Conservation (phyloP, 2,888 invertebrate species). For the Agrilus mali region DNA sequence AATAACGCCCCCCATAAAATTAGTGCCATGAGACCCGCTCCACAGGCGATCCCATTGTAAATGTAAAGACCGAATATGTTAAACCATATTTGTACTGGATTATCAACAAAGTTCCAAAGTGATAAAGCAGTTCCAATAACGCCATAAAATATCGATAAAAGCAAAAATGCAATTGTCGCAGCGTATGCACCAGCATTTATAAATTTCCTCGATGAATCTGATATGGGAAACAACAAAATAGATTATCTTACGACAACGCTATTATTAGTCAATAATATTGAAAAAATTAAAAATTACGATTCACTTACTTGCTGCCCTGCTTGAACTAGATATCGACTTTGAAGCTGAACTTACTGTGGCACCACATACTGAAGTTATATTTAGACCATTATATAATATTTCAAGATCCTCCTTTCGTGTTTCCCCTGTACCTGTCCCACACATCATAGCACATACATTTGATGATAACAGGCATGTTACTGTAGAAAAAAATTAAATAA, state of each 20-base stretch:
- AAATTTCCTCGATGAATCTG: slow-evolving; percentile 18
- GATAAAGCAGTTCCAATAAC: slow-evolving; percentile 37
- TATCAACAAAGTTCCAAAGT: slow-evolving; percentile 44
- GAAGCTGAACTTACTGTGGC: slow-evolving; percentile 6
- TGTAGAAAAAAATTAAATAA: slow-evolving; percentile 17
- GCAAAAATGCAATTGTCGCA: slow-evolving; percentile 40
- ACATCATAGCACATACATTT: slow-evolving; percentile 33
- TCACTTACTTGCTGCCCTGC: not conserved
- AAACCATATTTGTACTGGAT: slow-evolving; percentile 44
- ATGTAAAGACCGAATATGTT: slow-evolving; percentile 46
- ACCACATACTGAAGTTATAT: slow-evolving; percentile 5
- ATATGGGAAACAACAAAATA: slow-evolving; percentile 9
- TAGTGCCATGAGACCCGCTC: slow-evolving; percentile 23
- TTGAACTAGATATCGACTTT: not conserved
- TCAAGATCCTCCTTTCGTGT: slow-evolving; percentile 21
- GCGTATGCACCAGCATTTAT: slow-evolving; percentile 39
- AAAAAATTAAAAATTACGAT: not conserved
- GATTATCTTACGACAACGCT: not conserved
- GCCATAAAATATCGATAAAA: slow-evolving; percentile 38
- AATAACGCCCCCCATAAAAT: slow-evolving; percentile 33
- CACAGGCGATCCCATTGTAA: slow-evolving; percentile 42
- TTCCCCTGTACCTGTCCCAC: slow-evolving; percentile 20
- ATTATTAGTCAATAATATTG: too few species aligned
- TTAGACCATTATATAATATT: slow-evolving; percentile 19
- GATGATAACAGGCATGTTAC: slow-evolving; percentile 29